Conservation (phyloP, 1,140 invertebrate species). For the Drosophila obscura region DNA sequence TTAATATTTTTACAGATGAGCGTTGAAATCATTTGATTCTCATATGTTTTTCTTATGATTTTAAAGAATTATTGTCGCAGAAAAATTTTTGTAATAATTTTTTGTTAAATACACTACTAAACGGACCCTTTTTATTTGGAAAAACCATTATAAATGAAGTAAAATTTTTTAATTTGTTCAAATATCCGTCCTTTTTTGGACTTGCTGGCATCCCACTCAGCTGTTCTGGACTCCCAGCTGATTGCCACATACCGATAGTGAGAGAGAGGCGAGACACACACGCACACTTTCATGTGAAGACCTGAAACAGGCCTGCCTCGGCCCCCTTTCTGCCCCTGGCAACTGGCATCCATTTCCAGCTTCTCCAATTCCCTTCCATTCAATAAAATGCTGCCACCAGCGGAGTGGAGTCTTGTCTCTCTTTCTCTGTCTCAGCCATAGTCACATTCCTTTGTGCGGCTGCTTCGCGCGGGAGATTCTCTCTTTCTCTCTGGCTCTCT, state of each 20-base stretch:
- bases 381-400: constrained; percentile 57
- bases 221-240: constrained; percentile 59
- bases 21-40: too few relatives aligned
- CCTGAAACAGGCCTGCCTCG: background rate
- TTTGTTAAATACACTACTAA: background rate
- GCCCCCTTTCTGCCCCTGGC: constrained; percentile 9
- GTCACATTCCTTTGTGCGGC: constrained; percentile 22
- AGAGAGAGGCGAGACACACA: background rate
- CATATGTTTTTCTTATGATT: background rate
- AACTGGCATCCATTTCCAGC: constrained; percentile 25
- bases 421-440: constrained; percentile 12
- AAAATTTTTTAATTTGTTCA: background rate
- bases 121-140: background rate
- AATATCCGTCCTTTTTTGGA: background rate
- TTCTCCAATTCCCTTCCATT: constrained; percentile 54
- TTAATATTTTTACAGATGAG: background rate
- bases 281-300: background rate
- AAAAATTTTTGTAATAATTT: background rate
- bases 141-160: background rate
- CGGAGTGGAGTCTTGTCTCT: constrained; percentile 22
- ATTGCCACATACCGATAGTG: background rate
- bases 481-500: constrained; percentile 19
- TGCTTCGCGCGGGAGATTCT: constrained; percentile 56
- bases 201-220: constrained; percentile 59
- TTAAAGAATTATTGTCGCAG: background rate